Base-by-base conservation (phyloP, 2,888 invertebrate genomes). In the Amblyjoppa proteus region DNA sequence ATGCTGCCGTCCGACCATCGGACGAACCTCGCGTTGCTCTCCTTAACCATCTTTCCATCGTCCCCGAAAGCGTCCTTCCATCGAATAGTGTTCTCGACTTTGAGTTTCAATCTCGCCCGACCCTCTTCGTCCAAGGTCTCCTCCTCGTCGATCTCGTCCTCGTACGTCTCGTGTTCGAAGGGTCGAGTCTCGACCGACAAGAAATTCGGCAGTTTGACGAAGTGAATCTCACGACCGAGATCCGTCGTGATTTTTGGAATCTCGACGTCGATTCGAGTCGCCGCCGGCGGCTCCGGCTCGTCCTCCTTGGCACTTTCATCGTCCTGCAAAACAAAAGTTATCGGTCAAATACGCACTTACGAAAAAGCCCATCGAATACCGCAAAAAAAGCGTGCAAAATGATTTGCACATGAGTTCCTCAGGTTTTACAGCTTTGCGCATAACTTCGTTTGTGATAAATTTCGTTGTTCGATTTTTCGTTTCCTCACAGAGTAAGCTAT, bases 81-180 rank as follows among this genome's bases (percentile, higher is more conserved):
- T 76, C 90, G 96, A 75, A 99, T 98, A 0, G 99, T 99, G 94
- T 99, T 99, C 94, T 99, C 99, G 13, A 99, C 98, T 94, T 98
- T 98, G 51, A 98, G 94, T 94, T 98, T 98, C 75, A 98, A 94
- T 93, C 99, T 97, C 6, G 98, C 98, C 84, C 99, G 95, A 91
- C 99, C 99, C 95, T 99, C 99, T 92, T 99, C 99, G 92, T 99
- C 99, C 89, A 99, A 95, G 0, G 98, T 98, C 94, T 99, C 99
- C 93, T 99, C 99, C 90, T 99, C 99, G 92, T 99, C 99, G 88
- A 99, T 98, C 95, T 99, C 99, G 94, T 99, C 99, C 93, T 99
- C 99, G 93, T 99, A 99, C 0, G 98, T 98, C 85, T 96, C 97
- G 0, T 97, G 96, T 93, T 99, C 99, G 92, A 99, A 99, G 0